Evolutionary conservation across 1,140 invertebrate species (phyloP).

Genomic region (Drosophila fuyamai): DNA sequence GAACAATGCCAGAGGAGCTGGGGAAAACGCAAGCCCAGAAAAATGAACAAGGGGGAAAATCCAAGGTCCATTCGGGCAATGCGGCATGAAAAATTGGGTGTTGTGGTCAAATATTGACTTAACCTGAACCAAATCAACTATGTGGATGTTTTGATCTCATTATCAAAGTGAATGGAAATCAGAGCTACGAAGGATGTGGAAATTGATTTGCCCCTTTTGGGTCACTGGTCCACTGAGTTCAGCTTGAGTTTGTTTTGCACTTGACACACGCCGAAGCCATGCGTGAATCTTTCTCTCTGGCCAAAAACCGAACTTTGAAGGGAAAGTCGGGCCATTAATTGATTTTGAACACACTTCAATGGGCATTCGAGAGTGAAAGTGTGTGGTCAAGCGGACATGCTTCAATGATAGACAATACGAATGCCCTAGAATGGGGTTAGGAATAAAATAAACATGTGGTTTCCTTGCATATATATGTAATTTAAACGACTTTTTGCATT

Average conservation of each 20-base stretch:
- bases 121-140: slow-evolving; percentile 54
- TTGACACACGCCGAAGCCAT: slow-evolving; percentile 75
- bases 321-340: slow-evolving; percentile 67
- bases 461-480: too few species aligned
- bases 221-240: slow-evolving; percentile 26
- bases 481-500: too few species aligned
- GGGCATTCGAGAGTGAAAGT: slow-evolving; percentile 39
- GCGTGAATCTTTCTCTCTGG: slow-evolving; percentile 65
- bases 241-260: slow-evolving; percentile 67
- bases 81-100: slow-evolving; percentile 77
- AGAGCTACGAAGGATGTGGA: slow-evolving; percentile 35
- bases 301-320: slow-evolving; percentile 58
- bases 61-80: slow-evolving; percentile 52
- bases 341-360: slow-evolving; percentile 70
- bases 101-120: slow-evolving; percentile 69
- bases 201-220: slow-evolving; percentile 68
- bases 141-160: slow-evolving; percentile 68
- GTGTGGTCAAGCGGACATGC: not conserved
- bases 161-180: slow-evolving; percentile 64
- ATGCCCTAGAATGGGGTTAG: slow-evolving; percentile 6
- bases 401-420: not conserved
- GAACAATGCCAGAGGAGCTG: slow-evolving; percentile 32
- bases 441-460: too few species aligned
- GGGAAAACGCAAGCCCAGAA: not conserved
- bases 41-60: slow-evolving; percentile 4